Conservation (phyloP, 1,140 invertebrate species). For the Sipha flava region DNA sequence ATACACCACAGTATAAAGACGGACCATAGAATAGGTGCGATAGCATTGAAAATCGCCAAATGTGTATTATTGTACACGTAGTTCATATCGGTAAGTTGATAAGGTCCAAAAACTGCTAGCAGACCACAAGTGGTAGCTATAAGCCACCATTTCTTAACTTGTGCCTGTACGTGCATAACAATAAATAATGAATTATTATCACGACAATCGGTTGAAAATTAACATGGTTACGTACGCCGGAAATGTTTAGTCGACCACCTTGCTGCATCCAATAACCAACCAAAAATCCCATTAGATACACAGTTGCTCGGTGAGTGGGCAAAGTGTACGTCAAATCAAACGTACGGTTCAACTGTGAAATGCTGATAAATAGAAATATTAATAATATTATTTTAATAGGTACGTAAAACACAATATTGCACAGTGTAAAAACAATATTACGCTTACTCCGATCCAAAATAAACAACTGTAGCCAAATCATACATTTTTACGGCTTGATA, state of each 20-base stretch:
- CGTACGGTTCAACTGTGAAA: constrained; percentile 34
- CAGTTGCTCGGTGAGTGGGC: constrained; percentile 54
- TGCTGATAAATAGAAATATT: constrained; percentile 8
- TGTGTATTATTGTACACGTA: constrained; percentile 54
- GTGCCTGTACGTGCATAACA: not conserved
- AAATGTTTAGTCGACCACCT: constrained; percentile 43
- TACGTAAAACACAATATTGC: not conserved
- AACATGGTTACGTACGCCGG: constrained; percentile 38
- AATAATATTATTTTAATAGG: not conserved
- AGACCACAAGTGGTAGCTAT: constrained; percentile 46
- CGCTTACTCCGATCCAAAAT: constrained; percentile 58
- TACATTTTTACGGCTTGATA: constrained; percentile 52
- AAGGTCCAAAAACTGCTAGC: constrained; percentile 54
- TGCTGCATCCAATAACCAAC: constrained; percentile 53
- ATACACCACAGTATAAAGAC: constrained; percentile 56
- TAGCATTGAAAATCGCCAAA: constrained; percentile 55
- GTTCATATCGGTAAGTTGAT: constrained; percentile 49
- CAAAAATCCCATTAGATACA: constrained; percentile 56
- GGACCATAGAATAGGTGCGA: constrained; percentile 55
- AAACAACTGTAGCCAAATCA: constrained; percentile 54
- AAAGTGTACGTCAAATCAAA: constrained; percentile 53
- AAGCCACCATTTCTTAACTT: constrained; percentile 44
- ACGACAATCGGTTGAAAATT: too few species aligned
- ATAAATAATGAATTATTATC: not conserved
- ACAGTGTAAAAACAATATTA: not conserved